phyloP scores from a whole-genome alignment of 2,113 vertebrate species.

The Delphinus delphis region DNA sequence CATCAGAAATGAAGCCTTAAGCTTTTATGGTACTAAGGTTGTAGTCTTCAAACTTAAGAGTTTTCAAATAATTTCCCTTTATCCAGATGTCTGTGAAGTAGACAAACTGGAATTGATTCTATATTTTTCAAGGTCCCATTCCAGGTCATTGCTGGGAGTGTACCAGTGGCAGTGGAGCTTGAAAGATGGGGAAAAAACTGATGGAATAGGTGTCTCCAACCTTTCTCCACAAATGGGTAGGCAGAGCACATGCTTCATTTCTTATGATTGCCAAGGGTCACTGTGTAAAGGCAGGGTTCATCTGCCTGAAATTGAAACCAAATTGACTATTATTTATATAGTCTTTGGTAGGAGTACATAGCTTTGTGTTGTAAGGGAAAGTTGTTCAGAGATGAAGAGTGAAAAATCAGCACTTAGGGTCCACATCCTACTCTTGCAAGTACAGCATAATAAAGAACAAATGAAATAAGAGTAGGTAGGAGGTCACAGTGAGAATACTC shows the following conservation, averaged over 20 bases:
- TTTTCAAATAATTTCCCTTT: slow-evolving; percentile 19
- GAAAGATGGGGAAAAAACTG: neutral
- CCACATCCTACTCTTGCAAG: neutral
- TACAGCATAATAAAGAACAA: neutral
- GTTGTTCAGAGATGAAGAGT: neutral
- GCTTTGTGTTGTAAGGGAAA: neutral
- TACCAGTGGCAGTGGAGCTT: neutral
- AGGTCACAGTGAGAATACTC: neutral
- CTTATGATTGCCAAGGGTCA: slow-evolving; percentile 46
- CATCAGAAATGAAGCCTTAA: neutral
- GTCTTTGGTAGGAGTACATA: neutral
- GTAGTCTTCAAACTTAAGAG: neutral
- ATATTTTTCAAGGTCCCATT: slow-evolving; percentile 32
- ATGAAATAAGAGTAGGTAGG: neutral
- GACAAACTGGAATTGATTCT: neutral
- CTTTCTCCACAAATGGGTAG: slow-evolving; percentile 46
- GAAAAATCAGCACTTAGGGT: neutral
- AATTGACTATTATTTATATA: slow-evolving; percentile 66
- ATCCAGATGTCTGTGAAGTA: neutral
- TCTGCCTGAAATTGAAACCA: slow-evolving; percentile 41
- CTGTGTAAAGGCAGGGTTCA: slow-evolving; percentile 41
- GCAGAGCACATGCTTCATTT: slow-evolving; percentile 46
- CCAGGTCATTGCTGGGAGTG: neutral
- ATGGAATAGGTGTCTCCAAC: slow-evolving; percentile 12
- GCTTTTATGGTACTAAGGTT: neutral